A percentile compares a stretch with the other conserved stretches of the same genome.
These are phyloP conservation scores for Cataglyphis cursor DNA, from an alignment of 2,888 invertebrate species.

Conservation along the genomic window DNA sequence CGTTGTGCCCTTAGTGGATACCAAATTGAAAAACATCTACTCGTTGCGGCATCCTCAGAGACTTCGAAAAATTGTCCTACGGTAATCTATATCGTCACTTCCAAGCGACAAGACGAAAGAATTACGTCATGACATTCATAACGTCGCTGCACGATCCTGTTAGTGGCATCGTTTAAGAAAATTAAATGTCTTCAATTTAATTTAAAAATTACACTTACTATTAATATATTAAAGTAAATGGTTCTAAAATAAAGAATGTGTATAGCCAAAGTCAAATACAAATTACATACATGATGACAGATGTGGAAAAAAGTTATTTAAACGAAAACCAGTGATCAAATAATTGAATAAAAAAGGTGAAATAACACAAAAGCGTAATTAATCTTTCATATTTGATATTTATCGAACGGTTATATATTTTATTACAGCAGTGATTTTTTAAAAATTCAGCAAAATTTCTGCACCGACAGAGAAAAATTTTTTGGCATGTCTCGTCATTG, in stretches of 20 bases:
- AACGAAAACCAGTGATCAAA: not conserved
- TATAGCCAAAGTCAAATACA: not conserved
- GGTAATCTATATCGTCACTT: slow-evolving; percentile 53
- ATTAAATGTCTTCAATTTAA: slow-evolving; percentile 19
- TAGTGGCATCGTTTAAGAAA: not conserved
- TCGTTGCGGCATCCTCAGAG: slow-evolving; percentile 43
- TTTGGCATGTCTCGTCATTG: no score
- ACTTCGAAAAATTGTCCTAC: slow-evolving; percentile 59
- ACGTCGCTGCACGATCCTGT: slow-evolving; percentile 17
- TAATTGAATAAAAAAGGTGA: not conserved
- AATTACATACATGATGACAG: not conserved
- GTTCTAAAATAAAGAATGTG: not conserved
- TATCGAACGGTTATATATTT: not conserved
- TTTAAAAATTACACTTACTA: slow-evolving; percentile 16
- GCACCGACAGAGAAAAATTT: not conserved
- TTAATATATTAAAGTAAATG: not conserved
- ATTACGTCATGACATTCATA: slow-evolving; percentile 32
- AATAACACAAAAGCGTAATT: not conserved
- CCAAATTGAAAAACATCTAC: slow-evolving; percentile 77
- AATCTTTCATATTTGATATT: not conserved
- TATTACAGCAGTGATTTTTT: not conserved
- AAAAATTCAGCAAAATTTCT: not conserved
- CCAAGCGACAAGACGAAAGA: slow-evolving; percentile 39
- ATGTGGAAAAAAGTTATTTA: not conserved
- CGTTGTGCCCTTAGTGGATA: slow-evolving; percentile 55